Base-by-base conservation (phyloP, 2,113 vertebrate species). In the Melierax canorus region DNA sequence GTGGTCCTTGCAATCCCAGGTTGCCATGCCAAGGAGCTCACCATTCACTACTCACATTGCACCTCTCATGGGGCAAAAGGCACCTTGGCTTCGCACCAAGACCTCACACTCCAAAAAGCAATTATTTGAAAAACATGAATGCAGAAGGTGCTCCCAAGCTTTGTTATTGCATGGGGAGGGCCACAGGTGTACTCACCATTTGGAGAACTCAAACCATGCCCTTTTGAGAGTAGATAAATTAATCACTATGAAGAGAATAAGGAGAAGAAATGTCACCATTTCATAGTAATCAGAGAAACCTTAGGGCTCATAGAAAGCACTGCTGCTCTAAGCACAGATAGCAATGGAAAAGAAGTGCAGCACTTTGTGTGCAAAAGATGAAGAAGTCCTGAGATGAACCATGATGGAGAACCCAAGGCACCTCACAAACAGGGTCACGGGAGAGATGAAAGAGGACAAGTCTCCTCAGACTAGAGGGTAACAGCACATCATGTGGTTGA, bases 361-460 rank as follows among this genome's bases (percentile, higher is more conserved):
- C 29, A 58, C 32, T 74, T 77, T 2, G 23, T 0, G 2, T 0
- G 3, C 24, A 18, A 29, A 51, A 59, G 23, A 39, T 27, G 13
- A 75, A 46, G 24, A 79, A 73, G 69, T 38, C 29, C 16, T 2
- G 4, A 74, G 30, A 45, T 45, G 45, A 90, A 34, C 17, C 23
- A 15, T 1, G 6, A 59, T 10, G 16, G 63, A 90, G 29, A 83
- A 77, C 22, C 38, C 41, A 71, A 46, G 34, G 68, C 23, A 78
- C 0, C 1, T 3, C 6, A n/a, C 9, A 48, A 14, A 27, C 1
- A 0, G 23, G 5, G 12, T 48, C 19, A 51, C 1, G 14, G 10
- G 30, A 76, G 22, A 85, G 13, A 58, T 56, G 10, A 26, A 88
- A 71, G 23, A 5, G 13, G n/a, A 15, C 32, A 90, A 22, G 1